These are phyloP conservation scores for Xanthia togata DNA, from an alignment of 2,888 invertebrate species.

Conservation along the genomic window DNA sequence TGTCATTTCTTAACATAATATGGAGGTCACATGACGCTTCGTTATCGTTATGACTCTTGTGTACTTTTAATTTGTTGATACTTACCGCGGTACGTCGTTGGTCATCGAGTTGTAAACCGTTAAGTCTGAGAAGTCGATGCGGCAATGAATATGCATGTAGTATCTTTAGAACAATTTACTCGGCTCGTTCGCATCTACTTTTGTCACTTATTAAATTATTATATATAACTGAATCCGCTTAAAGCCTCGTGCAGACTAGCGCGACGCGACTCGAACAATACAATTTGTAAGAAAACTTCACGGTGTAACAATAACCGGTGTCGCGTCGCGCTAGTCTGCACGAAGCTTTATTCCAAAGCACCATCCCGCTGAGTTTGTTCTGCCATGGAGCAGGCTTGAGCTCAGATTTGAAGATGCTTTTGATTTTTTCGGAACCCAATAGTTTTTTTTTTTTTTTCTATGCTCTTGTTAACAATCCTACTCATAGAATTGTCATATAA, in stretches of 20 bases:
- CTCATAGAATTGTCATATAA: not conserved
- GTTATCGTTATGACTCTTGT: conserved; percentile 27
- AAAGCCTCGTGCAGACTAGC: too few species aligned
- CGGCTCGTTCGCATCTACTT: conserved; percentile 64
- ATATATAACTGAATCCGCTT: conserved; percentile 64
- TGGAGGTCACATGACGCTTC: conserved; percentile 33
- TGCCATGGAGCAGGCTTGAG: not conserved
- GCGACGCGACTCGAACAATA: too few species aligned
- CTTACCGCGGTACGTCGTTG: conserved; percentile 55
- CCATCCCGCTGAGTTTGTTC: conserved; percentile 27
- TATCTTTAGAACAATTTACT: conserved; percentile 74
- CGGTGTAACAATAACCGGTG: too few species aligned
- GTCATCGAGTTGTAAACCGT: conserved; percentile 68
- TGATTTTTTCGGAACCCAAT: not conserved
- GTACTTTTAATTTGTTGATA: conserved; percentile 55
- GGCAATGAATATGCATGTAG: conserved; percentile 72
- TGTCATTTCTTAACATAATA: conserved; percentile 30
- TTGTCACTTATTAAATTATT: conserved; percentile 54
- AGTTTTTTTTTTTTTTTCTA: not conserved
- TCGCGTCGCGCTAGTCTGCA: too few species aligned
- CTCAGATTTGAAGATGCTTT: not conserved
- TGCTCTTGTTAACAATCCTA: not conserved
- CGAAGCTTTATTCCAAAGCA: conserved; percentile 51
- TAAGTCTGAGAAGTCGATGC: conserved; percentile 70
- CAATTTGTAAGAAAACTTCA: too few species aligned